These are phyloP conservation scores for Tetragonula carbonaria DNA, from an alignment of 2,888 invertebrate genomes.

Conservation along the genomic window DNA sequence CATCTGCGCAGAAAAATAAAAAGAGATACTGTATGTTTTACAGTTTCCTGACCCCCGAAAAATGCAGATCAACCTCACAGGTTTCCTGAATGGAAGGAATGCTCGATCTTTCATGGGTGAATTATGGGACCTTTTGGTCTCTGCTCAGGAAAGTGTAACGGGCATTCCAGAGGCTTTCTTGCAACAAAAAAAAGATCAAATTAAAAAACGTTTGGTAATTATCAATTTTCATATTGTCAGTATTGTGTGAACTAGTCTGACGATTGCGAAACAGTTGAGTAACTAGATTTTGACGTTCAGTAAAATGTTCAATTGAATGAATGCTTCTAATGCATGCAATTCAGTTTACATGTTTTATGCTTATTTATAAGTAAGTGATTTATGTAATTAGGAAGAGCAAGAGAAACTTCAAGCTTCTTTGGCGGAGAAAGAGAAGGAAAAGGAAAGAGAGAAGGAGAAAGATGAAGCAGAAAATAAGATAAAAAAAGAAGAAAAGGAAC, in stretches of 20 bases:
- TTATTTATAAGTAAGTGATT: conserved; percentile 32
- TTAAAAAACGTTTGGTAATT: conserved; percentile 93
- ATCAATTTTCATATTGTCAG: conserved; percentile 33
- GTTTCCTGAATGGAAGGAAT: conserved; percentile 98
- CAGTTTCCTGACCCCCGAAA: conserved; percentile 98
- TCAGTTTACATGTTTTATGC: conserved; percentile 40
- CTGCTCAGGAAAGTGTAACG: conserved; percentile 97
- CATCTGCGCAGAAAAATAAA: conserved; percentile 33
- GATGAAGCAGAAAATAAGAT: conserved; percentile 79
- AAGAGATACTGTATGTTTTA: conserved; percentile 80
- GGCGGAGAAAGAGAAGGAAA: conserved; percentile 85
- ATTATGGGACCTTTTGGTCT: conserved; percentile 97
- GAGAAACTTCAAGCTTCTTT: conserved; percentile 88
- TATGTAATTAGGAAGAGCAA: conserved; percentile 88
- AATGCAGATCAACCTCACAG: conserved; percentile 99
- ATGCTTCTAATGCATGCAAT: conserved; percentile 36
- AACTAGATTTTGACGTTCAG: conserved; percentile 60
- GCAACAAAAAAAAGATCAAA: conserved; percentile 98
- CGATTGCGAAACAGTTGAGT: conserved; percentile 57
- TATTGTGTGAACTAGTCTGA: conserved; percentile 46
- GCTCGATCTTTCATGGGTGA: conserved; percentile 99
- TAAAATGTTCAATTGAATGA: conserved; percentile 49
- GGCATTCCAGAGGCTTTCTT: conserved; percentile 98
- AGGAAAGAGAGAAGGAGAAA: conserved; percentile 84
- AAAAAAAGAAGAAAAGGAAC: conserved; percentile 82